Evolutionary conservation across 2,113 vertebrate genomes (phyloP), one percentile per base, ranked within the genome.

Genomic region (Amphiprion ocellaris): DNA sequence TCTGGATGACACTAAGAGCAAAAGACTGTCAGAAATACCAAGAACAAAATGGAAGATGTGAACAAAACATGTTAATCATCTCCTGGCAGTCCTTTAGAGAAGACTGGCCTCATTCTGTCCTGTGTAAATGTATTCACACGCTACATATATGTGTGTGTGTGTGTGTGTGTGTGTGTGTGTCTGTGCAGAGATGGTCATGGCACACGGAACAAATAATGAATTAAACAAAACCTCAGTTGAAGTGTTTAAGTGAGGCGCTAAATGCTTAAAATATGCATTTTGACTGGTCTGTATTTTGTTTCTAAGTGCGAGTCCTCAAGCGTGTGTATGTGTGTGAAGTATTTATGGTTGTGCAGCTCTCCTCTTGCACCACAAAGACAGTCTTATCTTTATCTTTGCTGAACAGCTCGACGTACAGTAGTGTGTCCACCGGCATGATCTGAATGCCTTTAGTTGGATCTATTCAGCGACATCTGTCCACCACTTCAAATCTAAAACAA

Each of bases 31-130:
- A 69, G 49, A 77, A 28, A 59, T 2, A 58, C 12, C 11, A 23
- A 65, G 16, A 55, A 12, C n/a, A 37, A 65, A 61, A 63, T 53
- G 39, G 52, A 49, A 53, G 19, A 63, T 54, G 24, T 7, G 14
- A 80, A 63, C 50, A 70, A 69, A 84, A 84, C 59, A 61, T 79
- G 72, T 78, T 84, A 76, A 83, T 82, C 81, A 81, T 85, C 58
- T 69, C 16, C 79, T 78, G 33, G 67, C 64, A 74, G 66, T 77
- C 39, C 52, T 88, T 73, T 33, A 67, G 49, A 77, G 58, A 30
- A 21, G 46, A 50, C 41, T 89, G 86, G 59, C 79, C 86, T 81
- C 84, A 89, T 90, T 92, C 83, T 86, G 85, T 85, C 72, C 37
- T 59, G 28, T 10, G 70, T 23, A 24, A 70, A 64, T 72, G 52